Base-by-base conservation (phyloP, 1,140 invertebrate species). In the Drosophila sproati region DNA sequence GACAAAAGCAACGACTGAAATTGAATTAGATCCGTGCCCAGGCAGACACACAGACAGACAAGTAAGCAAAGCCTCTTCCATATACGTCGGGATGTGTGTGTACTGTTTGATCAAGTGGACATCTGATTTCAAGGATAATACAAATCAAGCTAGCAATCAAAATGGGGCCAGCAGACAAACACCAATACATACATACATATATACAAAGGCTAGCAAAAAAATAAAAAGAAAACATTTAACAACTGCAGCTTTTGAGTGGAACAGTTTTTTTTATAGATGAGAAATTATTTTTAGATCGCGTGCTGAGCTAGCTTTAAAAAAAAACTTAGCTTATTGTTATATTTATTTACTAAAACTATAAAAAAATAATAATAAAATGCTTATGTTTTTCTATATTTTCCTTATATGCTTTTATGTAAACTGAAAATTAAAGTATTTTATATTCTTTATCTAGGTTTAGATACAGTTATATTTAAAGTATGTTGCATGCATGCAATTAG, bases 61-160 rank as follows among this genome's bases (percentile, higher is more conserved):
- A 31, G 48, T 62, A 68, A 78, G 73, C 82, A 79, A 73, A 77
- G 64, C 77, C 35, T 34, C 60, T 35, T 68, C 39, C 77, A 75
- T 62, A 54, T 71, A 80, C 64, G 70, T 74, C 20, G 20, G 20
- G 20, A 4, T 37, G 6, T 37, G 39, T 43, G 39, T 43, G 10
- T n/a, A 0, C 10, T n/a, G 67, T 82, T 73, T 59, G 68, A 28
- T 61, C 82, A 50, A 63, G 62, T 78, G 75, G 55, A 87, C 75
- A 87, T 69, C 82, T 56, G 68, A 69, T 73, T 88, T 77, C 76
- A 82, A 86, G 76, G 67, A 87, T 86, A 79, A 82, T 70, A 79
- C 63, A 86, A 82, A 79, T 82, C 78, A 79, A 87, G 82, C 68
- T 77, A 71, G 60, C 72, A 72, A 82, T 68, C 76, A 79, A 87